Conservation (phyloP, 2,888 invertebrate species). For the Cecidostiba fungosa region DNA sequence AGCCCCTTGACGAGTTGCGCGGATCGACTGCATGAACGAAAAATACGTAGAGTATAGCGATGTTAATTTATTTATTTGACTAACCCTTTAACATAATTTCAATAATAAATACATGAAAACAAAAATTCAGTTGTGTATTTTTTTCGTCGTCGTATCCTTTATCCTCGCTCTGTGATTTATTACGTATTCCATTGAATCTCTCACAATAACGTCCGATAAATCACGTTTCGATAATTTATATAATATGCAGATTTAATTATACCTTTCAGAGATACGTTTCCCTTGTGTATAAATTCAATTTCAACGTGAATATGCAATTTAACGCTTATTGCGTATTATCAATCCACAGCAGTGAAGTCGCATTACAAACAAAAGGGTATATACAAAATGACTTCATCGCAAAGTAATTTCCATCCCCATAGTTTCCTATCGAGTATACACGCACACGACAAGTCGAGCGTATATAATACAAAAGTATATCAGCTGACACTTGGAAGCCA, state of each 20-base stretch:
- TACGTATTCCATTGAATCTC: too few species aligned
- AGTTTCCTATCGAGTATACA: neutral
- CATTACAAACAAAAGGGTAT: too few species aligned
- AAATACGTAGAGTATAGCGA: slow-evolving; percentile 60
- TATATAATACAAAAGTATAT: neutral
- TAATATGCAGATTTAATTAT: too few species aligned
- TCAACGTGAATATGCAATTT: too few species aligned
- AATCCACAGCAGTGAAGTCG: too few species aligned
- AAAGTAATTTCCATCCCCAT: too few species aligned
- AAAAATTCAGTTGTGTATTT: neutral
- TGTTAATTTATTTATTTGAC: slow-evolving; percentile 70
- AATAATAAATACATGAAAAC: slow-evolving; percentile 66
- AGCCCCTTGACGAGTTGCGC: neutral
- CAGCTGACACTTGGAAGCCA: slow-evolving; percentile 47
- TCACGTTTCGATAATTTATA: too few species aligned
- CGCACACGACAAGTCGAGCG: neutral
- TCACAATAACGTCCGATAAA: too few species aligned
- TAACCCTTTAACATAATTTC: slow-evolving; percentile 67
- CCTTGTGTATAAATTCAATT: too few species aligned
- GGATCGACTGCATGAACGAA: slow-evolving; percentile 29
- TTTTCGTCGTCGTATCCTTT: neutral
- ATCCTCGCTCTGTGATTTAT: neutral
- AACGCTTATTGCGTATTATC: too few species aligned
- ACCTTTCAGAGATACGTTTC: too few species aligned
- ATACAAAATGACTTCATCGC: too few species aligned